phyloP scores from a whole-genome alignment of 2,797 vertebrate species.

The Halcyon smyrnensis region DNA sequence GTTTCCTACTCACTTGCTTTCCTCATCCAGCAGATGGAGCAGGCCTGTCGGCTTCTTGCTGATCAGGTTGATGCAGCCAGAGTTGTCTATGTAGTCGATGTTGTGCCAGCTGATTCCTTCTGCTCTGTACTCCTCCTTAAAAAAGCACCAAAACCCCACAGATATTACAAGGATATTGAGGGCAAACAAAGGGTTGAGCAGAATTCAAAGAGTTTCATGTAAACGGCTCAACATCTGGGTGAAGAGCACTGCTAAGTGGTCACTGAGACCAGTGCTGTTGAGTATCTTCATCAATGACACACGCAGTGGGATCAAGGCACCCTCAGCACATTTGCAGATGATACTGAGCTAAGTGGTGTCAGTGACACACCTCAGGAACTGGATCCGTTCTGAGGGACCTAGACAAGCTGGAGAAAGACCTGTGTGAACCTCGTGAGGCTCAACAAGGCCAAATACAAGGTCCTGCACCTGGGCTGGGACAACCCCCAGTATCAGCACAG shows the following conservation, averaged over 20 bases:
- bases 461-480: too few relatives aligned
- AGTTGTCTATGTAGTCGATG: slow-evolving; percentile 98
- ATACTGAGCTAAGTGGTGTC: background rate
- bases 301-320: background rate
- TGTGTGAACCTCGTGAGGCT: too few relatives aligned
- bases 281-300: background rate
- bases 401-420: too few relatives aligned
- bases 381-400: background rate
- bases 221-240: background rate
- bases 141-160: background rate
- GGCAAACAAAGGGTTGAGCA: background rate
- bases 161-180: background rate
- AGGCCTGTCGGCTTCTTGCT: slow-evolving; percentile 97
- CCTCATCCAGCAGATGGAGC: slow-evolving; percentile 97
- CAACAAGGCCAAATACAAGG: too few relatives aligned
- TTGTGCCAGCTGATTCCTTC: slow-evolving; percentile 97
- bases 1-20: slow-evolving; percentile 93
- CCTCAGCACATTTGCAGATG: background rate
- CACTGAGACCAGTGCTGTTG: background rate
- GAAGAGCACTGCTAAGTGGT: background rate
- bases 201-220: background rate
- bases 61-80: slow-evolving; percentile 95
- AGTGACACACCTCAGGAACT: background rate
- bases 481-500: too few relatives aligned
- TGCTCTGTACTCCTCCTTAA: slow-evolving; percentile 91